Evolutionary conservation across 2,888 invertebrate genomes (phyloP), one percentile per base, ranked within the genome.

Genomic region (Dioctria rufipes): DNA sequence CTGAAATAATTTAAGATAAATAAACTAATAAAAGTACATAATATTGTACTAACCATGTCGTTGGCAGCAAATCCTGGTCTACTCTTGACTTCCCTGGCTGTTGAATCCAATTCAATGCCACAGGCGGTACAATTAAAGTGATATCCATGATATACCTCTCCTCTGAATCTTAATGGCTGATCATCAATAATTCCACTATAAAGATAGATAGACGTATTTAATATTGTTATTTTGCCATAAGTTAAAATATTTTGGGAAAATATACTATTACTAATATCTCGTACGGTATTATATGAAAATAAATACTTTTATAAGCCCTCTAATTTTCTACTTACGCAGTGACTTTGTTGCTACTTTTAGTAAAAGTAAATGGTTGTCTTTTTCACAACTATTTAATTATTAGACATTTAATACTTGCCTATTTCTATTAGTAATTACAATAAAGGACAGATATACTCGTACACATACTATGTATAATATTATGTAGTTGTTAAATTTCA

Each of bases 91-190:
- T 99, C 99, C 81, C 99, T 91, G 3, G 99, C 99, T 85, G 98
- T 98, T 80, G 96, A 94, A 88, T 97, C 98, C 84, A 99, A 91
- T 89, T 99, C 99, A 9, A 94, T 91, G 63, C 95, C 95, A 88
- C 96, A 97, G 0, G 95, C 93, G 61, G 97, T 95, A 89, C 99
- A 99, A 88, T 97, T 98, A 91, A 99, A 99, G 90, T 99, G 99
- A 90, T 99, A 99, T 0, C 99, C 97, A 90, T 99, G 99, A 91
- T 97, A 99, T 60, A 98, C 96, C 90, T 99, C 99, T 66, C 98
- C 98, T 65, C 97, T 94, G 90, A 95, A 98, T 83, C 95, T 93
- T 85, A 97, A 90, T 1, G 97, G 97, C 86, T 95, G 95, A 84
- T 96, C 97, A 87, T 97, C 97, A 85, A 97, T 96, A 63, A 96